Evolutionary conservation across 2,113 vertebrate species (phyloP).

Genomic region (Shinisaurus crocodilurus): DNA sequence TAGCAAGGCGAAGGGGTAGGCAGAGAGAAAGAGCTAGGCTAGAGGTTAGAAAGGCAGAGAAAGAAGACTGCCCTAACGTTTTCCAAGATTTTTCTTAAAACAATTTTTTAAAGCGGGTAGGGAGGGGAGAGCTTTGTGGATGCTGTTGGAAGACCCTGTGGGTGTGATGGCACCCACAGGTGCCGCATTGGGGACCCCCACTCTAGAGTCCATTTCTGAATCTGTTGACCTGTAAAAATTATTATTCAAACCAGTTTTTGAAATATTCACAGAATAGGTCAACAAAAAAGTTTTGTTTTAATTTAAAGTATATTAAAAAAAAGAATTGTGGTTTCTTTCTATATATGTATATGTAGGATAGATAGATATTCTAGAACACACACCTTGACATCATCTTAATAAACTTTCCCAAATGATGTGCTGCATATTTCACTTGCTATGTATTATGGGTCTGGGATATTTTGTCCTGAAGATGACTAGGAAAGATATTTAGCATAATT

Average conservation of each 20-base stretch:
- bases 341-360: too few species aligned
- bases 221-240: neutral
- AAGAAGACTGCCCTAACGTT: too few species aligned
- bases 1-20: too few species aligned
- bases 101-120: too few species aligned
- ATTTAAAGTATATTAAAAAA: constrained; percentile 2
- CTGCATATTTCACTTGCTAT: constrained; percentile 35
- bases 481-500: constrained; percentile 52
- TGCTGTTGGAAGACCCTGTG: too few species aligned
- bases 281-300: neutral
- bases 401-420: neutral
- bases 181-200: too few species aligned
- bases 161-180: too few species aligned
- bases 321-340: constrained; percentile 4
- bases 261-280: neutral
- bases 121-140: too few species aligned
- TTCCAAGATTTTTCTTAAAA: too few species aligned
- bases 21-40: too few species aligned
- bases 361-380: neutral
- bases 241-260: neutral
- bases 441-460: constrained; percentile 33
- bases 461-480: constrained; percentile 43
- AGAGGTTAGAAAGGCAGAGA: too few species aligned
- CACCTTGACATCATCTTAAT: constrained; percentile 46
- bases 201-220: neutral